Percentiles rank a stretch among this genome's conserved stretches.
phyloP scores from a whole-genome alignment of 2,888 invertebrate species.

The Gastracanthus pulcherrimus region DNA sequence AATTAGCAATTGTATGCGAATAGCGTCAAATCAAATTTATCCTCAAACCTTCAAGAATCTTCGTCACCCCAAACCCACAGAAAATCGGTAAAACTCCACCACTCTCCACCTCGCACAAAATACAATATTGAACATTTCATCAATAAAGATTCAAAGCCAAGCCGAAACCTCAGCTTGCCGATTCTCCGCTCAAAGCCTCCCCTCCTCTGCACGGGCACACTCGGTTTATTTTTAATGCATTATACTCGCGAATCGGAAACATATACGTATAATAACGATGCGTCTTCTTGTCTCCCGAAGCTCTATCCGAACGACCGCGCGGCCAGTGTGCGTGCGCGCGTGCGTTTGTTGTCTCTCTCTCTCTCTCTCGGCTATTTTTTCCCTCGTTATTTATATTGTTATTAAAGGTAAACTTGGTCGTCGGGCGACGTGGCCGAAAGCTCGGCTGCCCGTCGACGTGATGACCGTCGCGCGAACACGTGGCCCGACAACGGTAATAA shows the following conservation, averaged over 20 bases:
- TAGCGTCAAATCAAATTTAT: no score
- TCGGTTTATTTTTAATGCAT: conserved; percentile 53
- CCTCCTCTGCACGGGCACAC: background rate
- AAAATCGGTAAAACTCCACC: no score
- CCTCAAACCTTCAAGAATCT: no score
- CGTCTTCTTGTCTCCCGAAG: background rate
- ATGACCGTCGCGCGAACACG: conserved; percentile 22
- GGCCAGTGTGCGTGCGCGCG: background rate
- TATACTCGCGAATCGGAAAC: conserved; percentile 47
- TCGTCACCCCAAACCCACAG: no score
- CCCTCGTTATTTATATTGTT: conserved; percentile 41
- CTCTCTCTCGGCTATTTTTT: conserved; percentile 37
- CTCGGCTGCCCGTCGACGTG: background rate
- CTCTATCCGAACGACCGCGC: no score
- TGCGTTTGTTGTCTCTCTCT: conserved; percentile 2
- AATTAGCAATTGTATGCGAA: no score
- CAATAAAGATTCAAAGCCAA: no score
- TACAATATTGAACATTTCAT: no score
- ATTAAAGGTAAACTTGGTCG: conserved; percentile 17
- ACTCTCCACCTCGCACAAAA: no score
- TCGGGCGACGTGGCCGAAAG: no score
- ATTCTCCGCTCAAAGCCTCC: background rate
- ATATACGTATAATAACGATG: background rate
- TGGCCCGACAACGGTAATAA: background rate
- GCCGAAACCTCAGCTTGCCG: background rate